A percentile compares a stretch with the other conserved stretches of the same genome.
These are phyloP conservation scores for Bombylius discolor DNA, from an alignment of 2,888 invertebrate species.

Conservation along the genomic window DNA sequence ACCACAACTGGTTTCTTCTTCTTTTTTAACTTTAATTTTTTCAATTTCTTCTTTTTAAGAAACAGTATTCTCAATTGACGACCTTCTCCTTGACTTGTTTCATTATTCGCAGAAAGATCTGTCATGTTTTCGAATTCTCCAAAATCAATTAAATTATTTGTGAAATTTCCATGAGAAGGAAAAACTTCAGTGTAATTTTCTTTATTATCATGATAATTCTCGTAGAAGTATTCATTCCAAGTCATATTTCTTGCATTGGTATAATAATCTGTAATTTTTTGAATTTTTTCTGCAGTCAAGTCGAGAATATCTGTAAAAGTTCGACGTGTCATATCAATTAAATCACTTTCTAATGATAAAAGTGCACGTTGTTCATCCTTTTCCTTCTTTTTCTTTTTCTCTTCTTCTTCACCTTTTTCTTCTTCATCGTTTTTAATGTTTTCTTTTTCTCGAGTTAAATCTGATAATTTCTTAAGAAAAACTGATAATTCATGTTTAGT, in stretches of 20 bases:
- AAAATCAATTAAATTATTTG: background rate
- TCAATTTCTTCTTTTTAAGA: background rate
- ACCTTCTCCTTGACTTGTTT: background rate
- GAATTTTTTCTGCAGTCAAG: slow-evolving; percentile 4
- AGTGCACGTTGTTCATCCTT: background rate
- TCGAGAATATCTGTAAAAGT: background rate
- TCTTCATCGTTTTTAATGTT: background rate
- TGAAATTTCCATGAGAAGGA: background rate
- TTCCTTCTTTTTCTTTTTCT: background rate
- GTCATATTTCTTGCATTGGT: background rate
- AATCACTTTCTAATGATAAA: slow-evolving; percentile 1
- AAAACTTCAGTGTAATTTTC: background rate
- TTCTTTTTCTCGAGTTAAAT: background rate
- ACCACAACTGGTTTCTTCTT: background rate
- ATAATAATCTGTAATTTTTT: background rate
- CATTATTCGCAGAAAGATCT: background rate
- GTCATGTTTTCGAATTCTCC: background rate
- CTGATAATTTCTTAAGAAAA: slow-evolving; percentile 6
- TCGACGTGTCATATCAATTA: slow-evolving; percentile 3
- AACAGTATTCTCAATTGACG: background rate
- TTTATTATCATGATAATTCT: background rate
- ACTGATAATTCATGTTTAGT: slow-evolving; percentile 5
- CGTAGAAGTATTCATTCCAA: background rate
- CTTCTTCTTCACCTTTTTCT: background rate
- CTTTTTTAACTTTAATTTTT: background rate